A percentile compares a stretch with the other conserved stretches of the same genome.
phyloP scores from a whole-genome alignment of 2,888 invertebrate genomes.

The Meghimatium bilineatum region DNA sequence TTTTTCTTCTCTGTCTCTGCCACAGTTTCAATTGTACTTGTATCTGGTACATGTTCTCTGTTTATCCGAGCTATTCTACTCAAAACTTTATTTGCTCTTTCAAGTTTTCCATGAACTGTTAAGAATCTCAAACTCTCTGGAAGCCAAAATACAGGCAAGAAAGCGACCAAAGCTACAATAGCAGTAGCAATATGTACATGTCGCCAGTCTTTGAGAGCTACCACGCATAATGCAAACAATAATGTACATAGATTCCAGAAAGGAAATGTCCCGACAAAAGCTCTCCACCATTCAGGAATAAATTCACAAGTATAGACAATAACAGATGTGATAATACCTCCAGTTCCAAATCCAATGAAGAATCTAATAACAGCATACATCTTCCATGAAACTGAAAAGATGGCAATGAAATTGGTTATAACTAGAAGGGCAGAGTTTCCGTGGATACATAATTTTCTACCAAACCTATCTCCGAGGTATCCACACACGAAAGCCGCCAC shows the following conservation, averaged over 20 bases:
- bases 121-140: slow-evolving; percentile 58
- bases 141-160: slow-evolving; percentile 45
- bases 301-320: too few species aligned
- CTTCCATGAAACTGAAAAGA: slow-evolving; percentile 60
- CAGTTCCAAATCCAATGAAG: slow-evolving; percentile 50
- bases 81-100: slow-evolving; percentile 49
- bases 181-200: slow-evolving; percentile 50
- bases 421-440: slow-evolving; percentile 48
- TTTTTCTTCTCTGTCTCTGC: slow-evolving; percentile 1
- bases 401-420: slow-evolving; percentile 53
- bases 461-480: slow-evolving; percentile 58
- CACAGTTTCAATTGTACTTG: background rate
- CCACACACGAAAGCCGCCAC: slow-evolving; percentile 68
- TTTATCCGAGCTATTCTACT: slow-evolving; percentile 53
- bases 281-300: too few species aligned
- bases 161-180: slow-evolving; percentile 4
- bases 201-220: slow-evolving; percentile 51
- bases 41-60: slow-evolving; percentile 47
- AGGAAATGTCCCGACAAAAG: too few species aligned
- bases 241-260: too few species aligned
- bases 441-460: slow-evolving; percentile 59
- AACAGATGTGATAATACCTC: slow-evolving; percentile 40
- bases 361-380: slow-evolving; percentile 61
- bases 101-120: slow-evolving; percentile 52
- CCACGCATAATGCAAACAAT: too few species aligned